A percentile compares a stretch with the other conserved stretches of the same genome.
phyloP scores from a whole-genome alignment of 2,797 vertebrate genomes.

The Lateolabrax maculatus region DNA sequence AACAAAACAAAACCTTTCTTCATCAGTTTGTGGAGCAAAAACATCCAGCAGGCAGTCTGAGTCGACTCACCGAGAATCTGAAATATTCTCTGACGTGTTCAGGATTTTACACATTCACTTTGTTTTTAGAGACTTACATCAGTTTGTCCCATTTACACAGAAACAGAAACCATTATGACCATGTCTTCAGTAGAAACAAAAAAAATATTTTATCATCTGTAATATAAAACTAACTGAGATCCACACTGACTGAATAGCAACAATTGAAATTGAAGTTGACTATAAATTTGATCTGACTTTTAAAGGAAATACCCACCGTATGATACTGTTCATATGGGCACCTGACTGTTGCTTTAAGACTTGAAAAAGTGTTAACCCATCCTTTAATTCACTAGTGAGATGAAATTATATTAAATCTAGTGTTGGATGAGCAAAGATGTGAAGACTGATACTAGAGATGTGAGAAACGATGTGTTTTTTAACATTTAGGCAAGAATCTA shows the following conservation, averaged over 20 bases:
- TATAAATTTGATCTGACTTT: background rate
- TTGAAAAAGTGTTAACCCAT: background rate
- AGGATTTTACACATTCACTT: conserved; percentile 38
- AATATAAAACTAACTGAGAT: background rate
- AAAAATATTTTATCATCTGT: background rate
- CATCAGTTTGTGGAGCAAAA: conserved; percentile 11
- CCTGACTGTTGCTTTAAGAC: background rate
- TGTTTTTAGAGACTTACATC: conserved; percentile 15
- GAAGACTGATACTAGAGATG: no score
- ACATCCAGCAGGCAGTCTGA: conserved; percentile 25
- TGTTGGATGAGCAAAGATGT: no score
- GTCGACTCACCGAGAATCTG: conserved; percentile 28
- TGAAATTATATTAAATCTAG: background rate
- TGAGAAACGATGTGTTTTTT: no score
- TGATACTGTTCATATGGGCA: no score
- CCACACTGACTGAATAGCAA: background rate
- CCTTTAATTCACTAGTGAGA: background rate
- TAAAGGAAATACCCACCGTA: background rate
- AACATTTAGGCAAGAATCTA: no score
- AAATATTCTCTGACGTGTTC: conserved; percentile 32
- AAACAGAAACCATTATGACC: background rate
- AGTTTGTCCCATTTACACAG: conserved; percentile 1
- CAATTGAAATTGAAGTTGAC: background rate
- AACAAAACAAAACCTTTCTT: conserved; percentile 18
- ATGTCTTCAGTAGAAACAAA: background rate